phyloP scores from a whole-genome alignment of 2,797 vertebrate species.

The Lagocephalus sceleratus region DNA sequence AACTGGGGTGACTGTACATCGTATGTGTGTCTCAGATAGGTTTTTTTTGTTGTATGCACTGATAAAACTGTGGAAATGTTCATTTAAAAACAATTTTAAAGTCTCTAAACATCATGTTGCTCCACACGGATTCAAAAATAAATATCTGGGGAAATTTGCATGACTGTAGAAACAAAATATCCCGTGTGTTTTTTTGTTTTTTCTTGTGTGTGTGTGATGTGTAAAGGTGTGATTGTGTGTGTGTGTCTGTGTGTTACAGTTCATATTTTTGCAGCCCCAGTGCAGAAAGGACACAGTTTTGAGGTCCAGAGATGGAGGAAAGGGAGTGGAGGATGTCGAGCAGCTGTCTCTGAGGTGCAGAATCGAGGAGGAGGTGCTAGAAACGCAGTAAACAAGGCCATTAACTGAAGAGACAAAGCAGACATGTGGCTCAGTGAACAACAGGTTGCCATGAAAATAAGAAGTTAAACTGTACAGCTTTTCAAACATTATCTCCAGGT shows the following conservation, averaged over 20 bases:
- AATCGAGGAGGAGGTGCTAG: slow-evolving; percentile 29
- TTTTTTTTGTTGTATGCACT: slow-evolving; percentile 1
- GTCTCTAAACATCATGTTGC: slow-evolving; percentile 31
- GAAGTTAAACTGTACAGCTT: slow-evolving; percentile 27
- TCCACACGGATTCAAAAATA: slow-evolving; percentile 16
- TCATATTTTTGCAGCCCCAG: slow-evolving; percentile 2
- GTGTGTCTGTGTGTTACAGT: too few relatives aligned
- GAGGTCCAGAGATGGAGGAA: slow-evolving; percentile 56
- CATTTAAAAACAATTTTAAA: slow-evolving; percentile 14
- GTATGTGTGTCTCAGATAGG: slow-evolving; percentile 12
- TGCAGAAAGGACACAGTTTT: slow-evolving; percentile 65
- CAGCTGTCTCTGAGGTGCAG: slow-evolving; percentile 57
- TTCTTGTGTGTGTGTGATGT: not conserved
- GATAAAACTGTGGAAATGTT: slow-evolving; percentile 2
- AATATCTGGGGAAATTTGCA: slow-evolving; percentile 21
- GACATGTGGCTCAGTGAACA: slow-evolving; percentile 50
- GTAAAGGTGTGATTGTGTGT: too few relatives aligned
- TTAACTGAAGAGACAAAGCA: slow-evolving; percentile 68
- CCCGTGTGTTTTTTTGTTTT: too few relatives aligned
- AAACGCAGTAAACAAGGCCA: slow-evolving; percentile 60
- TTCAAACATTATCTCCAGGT: slow-evolving; percentile 18
- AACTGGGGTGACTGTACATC: too few relatives aligned
- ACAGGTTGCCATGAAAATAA: slow-evolving; percentile 34
- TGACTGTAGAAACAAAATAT: slow-evolving; percentile 26
- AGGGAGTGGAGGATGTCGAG: slow-evolving; percentile 23